Evolutionary conservation across 2,113 vertebrate genomes (phyloP).

Genomic region (Poicephalus meyeri): DNA sequence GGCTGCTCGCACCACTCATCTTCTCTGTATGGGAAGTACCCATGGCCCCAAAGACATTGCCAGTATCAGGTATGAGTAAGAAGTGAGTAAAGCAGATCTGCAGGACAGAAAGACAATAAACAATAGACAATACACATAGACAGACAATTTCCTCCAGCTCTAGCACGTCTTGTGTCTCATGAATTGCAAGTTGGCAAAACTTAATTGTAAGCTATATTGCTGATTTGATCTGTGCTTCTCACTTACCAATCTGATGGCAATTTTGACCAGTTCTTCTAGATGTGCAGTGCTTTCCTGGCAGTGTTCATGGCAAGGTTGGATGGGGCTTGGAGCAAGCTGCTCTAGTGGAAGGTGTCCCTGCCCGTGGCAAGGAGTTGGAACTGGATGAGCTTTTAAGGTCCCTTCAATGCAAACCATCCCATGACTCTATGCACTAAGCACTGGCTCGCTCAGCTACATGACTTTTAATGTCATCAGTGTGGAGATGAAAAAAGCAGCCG

Average conservation of each 20-base stretch:
- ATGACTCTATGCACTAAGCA: not conserved
- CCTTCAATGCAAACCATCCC: not conserved
- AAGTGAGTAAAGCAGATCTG: not conserved
- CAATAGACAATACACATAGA: not conserved
- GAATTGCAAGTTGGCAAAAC: slow-evolving; percentile 66
- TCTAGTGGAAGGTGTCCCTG: not conserved
- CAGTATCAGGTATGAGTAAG: not conserved
- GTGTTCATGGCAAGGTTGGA: not conserved
- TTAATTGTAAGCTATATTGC: not conserved
- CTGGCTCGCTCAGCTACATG: not conserved
- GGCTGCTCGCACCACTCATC: not conserved
- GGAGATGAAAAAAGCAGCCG: not conserved
- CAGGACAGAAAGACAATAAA: not conserved
- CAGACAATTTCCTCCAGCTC: not conserved
- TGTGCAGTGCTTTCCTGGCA: not conserved
- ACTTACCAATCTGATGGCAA: not conserved
- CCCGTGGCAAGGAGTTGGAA: not conserved
- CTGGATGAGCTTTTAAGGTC: not conserved
- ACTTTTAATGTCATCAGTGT: not conserved
- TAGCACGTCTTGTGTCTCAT: not conserved
- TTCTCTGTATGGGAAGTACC: not conserved
- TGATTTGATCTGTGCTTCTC: not conserved
- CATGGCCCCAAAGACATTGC: not conserved
- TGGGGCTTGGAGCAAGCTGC: not conserved
- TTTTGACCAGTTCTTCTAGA: not conserved